Base-by-base conservation (phyloP, 2,797 vertebrate genomes). In the Microchirus variegatus region DNA sequence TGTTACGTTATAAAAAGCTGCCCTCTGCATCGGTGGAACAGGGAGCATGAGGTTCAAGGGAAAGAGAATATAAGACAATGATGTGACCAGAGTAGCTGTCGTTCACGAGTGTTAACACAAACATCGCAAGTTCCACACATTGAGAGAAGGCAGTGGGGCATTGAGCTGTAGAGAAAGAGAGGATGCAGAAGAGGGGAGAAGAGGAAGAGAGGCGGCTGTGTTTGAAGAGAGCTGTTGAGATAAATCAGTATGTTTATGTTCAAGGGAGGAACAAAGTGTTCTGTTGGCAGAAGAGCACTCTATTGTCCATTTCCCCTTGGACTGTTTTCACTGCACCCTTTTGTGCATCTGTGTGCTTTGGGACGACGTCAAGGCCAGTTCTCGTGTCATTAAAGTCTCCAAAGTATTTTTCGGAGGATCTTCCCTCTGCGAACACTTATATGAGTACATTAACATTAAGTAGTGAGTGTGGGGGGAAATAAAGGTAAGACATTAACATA, bases 201-300 rank as follows among this genome's bases (percentile, higher is more conserved):
- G 72, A 82, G 78, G 77, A 82, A 69, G 77, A 80, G 83, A 75
- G 61, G 78, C 76, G 68, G 80, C 67, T 22, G 54, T 82, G 83
- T 82, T 87, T 86, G 85, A 88, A 87, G 87, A 87, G 89, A 73
- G 75, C 87, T 89, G 87, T 87, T 86, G 85, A 91, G 87, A 91
- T 92, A 91, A 91, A 92, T 90, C 88, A 87, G 83, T 87, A 80
- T 93, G 91, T 92, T 93, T 92, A 93, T 82, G 76, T 89, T 90
- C 78, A 75, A 31, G 31, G 84, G 77, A 85, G 83, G 90, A 92
- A 92, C 91, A 91, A 91, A 92, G 89, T 90, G 89, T 91, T 89
- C 89, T 72, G 81, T 79, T 91, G 91, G 90, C 90, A 90, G 85
- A 85, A 79, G 79, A 89, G 80, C 84, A 82, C 87, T 91, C 72